Evolutionary conservation across 2,797 vertebrate genomes (phyloP), one percentile per base, ranked within the genome.

Genomic region (Centropyge bicolor): DNA sequence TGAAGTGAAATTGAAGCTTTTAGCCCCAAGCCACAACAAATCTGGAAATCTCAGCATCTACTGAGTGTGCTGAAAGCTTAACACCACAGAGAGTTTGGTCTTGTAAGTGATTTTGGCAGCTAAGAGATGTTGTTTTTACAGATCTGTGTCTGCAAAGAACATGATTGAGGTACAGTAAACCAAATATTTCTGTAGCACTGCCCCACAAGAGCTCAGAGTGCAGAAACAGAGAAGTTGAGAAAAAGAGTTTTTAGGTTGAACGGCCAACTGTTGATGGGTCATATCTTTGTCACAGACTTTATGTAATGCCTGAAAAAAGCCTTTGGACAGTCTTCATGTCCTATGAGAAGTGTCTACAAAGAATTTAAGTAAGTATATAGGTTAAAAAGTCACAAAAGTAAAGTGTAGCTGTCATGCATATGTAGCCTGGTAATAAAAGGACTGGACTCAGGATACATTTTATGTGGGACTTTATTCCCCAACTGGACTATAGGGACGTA

Each of bases 11-110:
- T 9, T 22, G 35, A 62, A 76, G 71, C 61, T 76, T 61, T 81
- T 71, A 73, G 73, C 73, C 70, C 20, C 20, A 16, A 78, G 74
- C 74, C 70, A 67, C 60, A 80, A 66, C 59, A 79, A 68, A 82
- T 72, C 57, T 75, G 71, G 61, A 84, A 70, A 90, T 79, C 64
- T 69, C 74, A 70, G 54, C 57, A 59, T 70, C 69, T 56, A 20
- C 35, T 16, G 43, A 64, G 68, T 41, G 38, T 13, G 56, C 48
- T 77, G 55, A 65, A 36, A 82, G 68, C 63, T 66, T 14, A 43
- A 59, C 54, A 27, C 70, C 38, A 51, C 40, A 49, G 74, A 78
- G 76, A 63, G 40, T 75, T 52, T 76, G 36, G 56, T 55, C 41
- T 45, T 72, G 59, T 60, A 22, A 76, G 70, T 72, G 65, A 78